These are phyloP conservation scores for Alligator mississippiensis DNA, from an alignment of 2,113 vertebrate genomes.

Conservation along the genomic window DNA sequence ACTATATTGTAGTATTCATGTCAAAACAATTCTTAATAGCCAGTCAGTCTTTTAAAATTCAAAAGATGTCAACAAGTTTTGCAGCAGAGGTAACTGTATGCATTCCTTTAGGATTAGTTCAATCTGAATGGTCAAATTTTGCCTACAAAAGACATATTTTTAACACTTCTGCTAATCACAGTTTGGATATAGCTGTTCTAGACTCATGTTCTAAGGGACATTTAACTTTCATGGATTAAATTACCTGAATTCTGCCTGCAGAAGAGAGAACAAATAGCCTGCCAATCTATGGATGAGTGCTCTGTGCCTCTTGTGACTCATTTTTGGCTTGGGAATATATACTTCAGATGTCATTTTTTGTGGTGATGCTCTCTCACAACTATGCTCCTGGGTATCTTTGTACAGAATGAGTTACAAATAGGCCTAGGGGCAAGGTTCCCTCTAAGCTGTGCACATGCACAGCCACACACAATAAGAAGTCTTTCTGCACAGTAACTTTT, in stretches of 20 bases:
- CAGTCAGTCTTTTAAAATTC: conserved; percentile 29
- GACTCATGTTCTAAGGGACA: not conserved
- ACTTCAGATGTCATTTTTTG: not conserved
- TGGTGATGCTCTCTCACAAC: not conserved
- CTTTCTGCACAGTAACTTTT: not conserved
- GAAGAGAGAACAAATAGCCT: not conserved
- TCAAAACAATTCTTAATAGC: not conserved
- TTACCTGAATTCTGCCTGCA: not conserved
- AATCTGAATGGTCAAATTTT: not conserved
- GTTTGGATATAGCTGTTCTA: conserved; percentile 4
- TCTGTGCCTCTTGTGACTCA: not conserved
- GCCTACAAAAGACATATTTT: not conserved
- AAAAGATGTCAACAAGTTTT: not conserved
- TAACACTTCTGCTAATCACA: not conserved
- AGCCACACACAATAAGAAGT: not conserved
- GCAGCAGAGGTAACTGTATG: not conserved
- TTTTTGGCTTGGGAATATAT: not conserved
- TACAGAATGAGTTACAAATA: not conserved
- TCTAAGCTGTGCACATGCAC: not conserved
- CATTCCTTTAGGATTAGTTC: conserved; percentile 4
- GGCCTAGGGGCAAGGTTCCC: not conserved
- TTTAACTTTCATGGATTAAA: not conserved
- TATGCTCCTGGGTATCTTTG: not conserved
- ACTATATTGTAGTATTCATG: not conserved
- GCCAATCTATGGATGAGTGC: not conserved